Evolutionary conservation across 2,888 invertebrate species (phyloP).

Genomic region (Icerya purchasi): DNA sequence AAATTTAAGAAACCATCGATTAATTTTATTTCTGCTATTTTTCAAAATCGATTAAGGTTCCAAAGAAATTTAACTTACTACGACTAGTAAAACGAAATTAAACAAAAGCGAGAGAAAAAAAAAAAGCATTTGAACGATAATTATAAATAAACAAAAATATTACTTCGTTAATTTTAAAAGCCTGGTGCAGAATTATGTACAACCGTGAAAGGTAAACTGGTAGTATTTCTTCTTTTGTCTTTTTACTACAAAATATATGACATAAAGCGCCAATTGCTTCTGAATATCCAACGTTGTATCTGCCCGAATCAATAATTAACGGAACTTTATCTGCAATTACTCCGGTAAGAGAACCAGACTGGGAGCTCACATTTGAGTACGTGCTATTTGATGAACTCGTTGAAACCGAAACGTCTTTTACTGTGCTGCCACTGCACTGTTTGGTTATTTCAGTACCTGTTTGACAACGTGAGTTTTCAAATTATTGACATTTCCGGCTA

Average conservation of each 20-base stretch:
- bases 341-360: conserved; percentile 42
- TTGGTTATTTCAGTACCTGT: not conserved
- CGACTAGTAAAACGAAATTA: not conserved
- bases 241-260: conserved; percentile 85
- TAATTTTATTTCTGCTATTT: too few relatives aligned
- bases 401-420: conserved; percentile 9
- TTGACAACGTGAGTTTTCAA: too few relatives aligned
- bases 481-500: too few relatives aligned
- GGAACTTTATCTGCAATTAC: conserved; percentile 15
- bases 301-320: conserved; percentile 11
- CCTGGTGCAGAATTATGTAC: conserved; percentile 76
- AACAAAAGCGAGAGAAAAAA: not conserved
- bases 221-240: conserved; percentile 77
- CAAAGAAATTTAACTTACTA: too few relatives aligned
- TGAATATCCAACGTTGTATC: conserved; percentile 48
- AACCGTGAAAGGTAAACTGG: conserved; percentile 84
- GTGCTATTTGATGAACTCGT: not conserved
- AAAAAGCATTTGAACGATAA: too few relatives aligned
- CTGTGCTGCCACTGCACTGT: conserved; percentile 4
- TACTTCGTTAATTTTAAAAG: conserved; percentile 44
- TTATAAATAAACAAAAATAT: too few relatives aligned
- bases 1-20: too few relatives aligned
- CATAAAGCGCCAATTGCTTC: conserved; percentile 89
- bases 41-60: too few relatives aligned
- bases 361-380: conserved; percentile 15